A percentile compares a stretch with the other conserved stretches of the same genome.
Conservation (phyloP, 2,113 vertebrate species). For the Isurus oxyrinchus region DNA sequence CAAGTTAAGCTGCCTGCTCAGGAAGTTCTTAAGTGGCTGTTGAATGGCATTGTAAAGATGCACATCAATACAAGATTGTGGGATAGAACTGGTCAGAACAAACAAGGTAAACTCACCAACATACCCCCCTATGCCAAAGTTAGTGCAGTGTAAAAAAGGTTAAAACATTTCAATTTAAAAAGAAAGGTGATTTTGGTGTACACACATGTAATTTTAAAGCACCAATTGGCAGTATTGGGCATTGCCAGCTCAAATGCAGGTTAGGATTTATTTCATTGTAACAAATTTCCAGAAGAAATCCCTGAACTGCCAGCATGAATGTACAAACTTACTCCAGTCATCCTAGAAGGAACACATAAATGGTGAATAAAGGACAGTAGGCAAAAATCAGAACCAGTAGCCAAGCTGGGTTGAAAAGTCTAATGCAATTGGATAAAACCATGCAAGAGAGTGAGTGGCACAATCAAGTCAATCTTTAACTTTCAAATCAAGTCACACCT, state of each 20-base stretch:
- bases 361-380: not conserved
- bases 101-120: not conserved
- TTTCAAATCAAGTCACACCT: no score
- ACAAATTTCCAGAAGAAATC: not conserved
- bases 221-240: not conserved
- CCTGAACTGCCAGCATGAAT: not conserved
- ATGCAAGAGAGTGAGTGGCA: not conserved
- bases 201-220: not conserved
- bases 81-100: not conserved
- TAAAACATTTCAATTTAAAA: not conserved
- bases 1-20: not conserved
- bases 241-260: not conserved
- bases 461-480: no score
- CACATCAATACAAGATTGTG: not conserved
- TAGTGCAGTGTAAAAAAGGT: not conserved
- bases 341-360: not conserved
- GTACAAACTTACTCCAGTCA: not conserved
- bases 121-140: not conserved
- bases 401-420: not conserved
- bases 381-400: not conserved
- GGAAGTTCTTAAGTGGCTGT: not conserved
- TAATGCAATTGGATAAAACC: not conserved
- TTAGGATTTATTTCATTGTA: not conserved
- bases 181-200: not conserved
- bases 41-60: no score